A percentile compares a stretch with the other conserved stretches of the same genome.
Conservation (phyloP, 2,888 invertebrate genomes). For the Acleris literana region DNA sequence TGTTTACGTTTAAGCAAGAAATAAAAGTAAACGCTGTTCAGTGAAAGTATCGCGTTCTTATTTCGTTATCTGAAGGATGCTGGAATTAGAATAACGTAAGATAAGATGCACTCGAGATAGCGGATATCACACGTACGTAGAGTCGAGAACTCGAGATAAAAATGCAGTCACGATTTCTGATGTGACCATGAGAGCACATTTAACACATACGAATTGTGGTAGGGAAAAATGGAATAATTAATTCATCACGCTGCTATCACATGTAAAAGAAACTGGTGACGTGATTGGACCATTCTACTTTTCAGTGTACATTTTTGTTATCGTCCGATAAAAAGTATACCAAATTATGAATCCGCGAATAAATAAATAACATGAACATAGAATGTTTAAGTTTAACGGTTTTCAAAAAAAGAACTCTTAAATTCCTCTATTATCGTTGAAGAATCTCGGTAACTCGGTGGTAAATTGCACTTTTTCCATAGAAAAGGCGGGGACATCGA, state of each 20-base stretch:
- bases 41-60: slow-evolving; percentile 32
- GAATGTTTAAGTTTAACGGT: no score
- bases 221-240: slow-evolving; percentile 15
- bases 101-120: slow-evolving; percentile 30
- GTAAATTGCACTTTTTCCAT: no score
- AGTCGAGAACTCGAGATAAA: slow-evolving; percentile 46
- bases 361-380: no score
- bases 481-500: no score
- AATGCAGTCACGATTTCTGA: slow-evolving; percentile 41
- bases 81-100: slow-evolving; percentile 21
- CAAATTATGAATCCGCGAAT: no score
- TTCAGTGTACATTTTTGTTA: no score
- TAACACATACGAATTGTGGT: slow-evolving; percentile 21
- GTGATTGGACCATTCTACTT: no score
- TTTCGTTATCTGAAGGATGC: slow-evolving; percentile 28
- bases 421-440: no score
- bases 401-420: no score
- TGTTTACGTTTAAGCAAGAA: slow-evolving; percentile 26
- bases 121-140: slow-evolving; percentile 38
- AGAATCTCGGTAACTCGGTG: no score
- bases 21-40: slow-evolving; percentile 26
- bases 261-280: neutral
- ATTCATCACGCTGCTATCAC: slow-evolving; percentile 6
- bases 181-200: slow-evolving; percentile 35
- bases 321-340: no score